Conservation (phyloP, 2,888 invertebrate species). For the Epistrophella euchroma region DNA sequence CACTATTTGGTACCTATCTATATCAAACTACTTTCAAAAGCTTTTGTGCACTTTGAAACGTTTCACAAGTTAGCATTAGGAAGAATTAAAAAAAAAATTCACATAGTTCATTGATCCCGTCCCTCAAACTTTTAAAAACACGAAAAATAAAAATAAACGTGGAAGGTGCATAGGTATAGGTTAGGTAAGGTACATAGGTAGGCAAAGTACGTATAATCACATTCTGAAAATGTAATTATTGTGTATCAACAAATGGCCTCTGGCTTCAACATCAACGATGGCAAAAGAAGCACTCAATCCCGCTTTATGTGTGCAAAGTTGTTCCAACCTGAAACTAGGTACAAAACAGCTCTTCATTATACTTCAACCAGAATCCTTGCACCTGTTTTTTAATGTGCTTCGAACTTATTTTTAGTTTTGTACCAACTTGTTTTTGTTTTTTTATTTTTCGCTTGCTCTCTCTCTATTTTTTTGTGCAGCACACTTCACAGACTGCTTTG, state of each 20-base stretch:
- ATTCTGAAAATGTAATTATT: constrained; percentile 49
- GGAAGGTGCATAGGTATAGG: background rate
- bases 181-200: background rate
- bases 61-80: background rate
- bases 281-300: constrained; percentile 16
- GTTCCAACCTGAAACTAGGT: constrained; percentile 19
- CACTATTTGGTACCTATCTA: no score
- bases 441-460: background rate
- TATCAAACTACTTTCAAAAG: background rate
- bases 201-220: constrained; percentile 22
- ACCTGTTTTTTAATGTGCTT: constrained; percentile 65
- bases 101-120: constrained; percentile 13
- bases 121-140: background rate
- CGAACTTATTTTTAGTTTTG: constrained; percentile 37
- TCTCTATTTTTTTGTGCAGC: constrained; percentile 7
- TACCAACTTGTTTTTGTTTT: constrained; percentile 4
- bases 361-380: constrained; percentile 58
- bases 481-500: constrained; percentile 52
- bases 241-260: constrained; percentile 58
- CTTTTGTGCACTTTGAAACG: background rate
- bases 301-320: constrained; percentile 17
- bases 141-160: constrained; percentile 1
- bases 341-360: constrained; percentile 30
- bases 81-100: background rate
- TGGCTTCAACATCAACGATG: constrained; percentile 25